Conservation (phyloP, 2,113 vertebrate species). For the Micromys minutus region DNA sequence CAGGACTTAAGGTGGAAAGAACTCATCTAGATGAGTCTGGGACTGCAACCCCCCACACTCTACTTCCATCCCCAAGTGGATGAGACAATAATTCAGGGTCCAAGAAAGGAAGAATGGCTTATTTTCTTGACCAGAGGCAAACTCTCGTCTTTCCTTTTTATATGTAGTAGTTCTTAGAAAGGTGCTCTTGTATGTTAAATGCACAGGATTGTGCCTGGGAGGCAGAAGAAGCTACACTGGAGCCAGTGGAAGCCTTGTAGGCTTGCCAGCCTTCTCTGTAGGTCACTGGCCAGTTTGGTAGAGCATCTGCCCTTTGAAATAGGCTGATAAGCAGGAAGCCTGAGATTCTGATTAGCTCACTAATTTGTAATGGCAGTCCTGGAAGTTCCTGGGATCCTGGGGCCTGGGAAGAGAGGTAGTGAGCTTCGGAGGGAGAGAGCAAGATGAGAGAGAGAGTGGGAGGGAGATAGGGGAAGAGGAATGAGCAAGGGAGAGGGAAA, state of each 20-base stretch:
- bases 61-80: neutral
- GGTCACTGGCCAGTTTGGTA: constrained; percentile 63
- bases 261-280: constrained; percentile 68
- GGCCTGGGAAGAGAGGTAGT: constrained; percentile 22
- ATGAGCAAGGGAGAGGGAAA: neutral
- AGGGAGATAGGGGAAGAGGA: neutral
- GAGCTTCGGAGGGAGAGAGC: neutral
- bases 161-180: constrained; percentile 56
- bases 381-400: neutral
- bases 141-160: constrained; percentile 3
- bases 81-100: constrained; percentile 18
- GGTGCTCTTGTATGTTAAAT: neutral
- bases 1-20: neutral
- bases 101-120: neutral
- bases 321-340: constrained; percentile 10
- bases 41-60: neutral
- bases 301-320: constrained; percentile 68
- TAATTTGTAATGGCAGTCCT: constrained; percentile 66
- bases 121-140: constrained; percentile 27
- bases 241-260: neutral
- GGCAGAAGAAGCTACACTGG: constrained; percentile 40
- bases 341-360: constrained; percentile 31
- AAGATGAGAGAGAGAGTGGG: neutral
- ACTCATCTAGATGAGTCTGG: neutral
- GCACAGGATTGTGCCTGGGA: neutral